A percentile compares a stretch with the other conserved stretches of the same genome.
Evolutionary conservation across 2,888 invertebrate species (phyloP).

Genomic region (Caenorhabditis auriculariae): DNA sequence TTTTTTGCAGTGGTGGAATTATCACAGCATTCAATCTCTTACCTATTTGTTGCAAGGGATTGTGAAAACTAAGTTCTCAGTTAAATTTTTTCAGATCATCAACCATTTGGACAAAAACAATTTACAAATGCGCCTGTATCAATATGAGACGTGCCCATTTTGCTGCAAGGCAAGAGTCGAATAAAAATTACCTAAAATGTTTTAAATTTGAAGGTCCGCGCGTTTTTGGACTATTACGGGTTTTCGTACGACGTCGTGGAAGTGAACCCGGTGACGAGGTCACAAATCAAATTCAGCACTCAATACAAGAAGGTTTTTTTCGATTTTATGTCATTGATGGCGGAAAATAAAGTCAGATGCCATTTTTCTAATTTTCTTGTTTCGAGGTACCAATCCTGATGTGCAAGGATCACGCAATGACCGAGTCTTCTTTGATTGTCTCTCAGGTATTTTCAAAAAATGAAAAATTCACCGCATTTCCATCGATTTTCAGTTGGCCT

Average conservation of each 20-base stretch:
- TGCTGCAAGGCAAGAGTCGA: conserved; percentile 50
- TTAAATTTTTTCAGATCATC: conserved; percentile 36
- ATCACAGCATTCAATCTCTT: not conserved
- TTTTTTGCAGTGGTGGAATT: not conserved
- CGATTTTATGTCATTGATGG: conserved; percentile 5
- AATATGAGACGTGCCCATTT: conserved; percentile 84
- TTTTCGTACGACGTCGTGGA: conserved; percentile 93
- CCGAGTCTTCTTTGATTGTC: conserved; percentile 91
- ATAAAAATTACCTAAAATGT: not conserved
- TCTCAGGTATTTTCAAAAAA: conserved; percentile 67
- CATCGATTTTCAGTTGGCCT: conserved; percentile 71
- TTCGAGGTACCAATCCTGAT: conserved; percentile 55
- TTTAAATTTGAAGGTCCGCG: conserved; percentile 68
- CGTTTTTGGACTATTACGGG: conserved; percentile 86
- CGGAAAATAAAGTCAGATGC: not conserved
- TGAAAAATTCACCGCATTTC: not conserved
- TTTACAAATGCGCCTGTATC: conserved; percentile 83
- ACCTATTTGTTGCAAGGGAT: not conserved
- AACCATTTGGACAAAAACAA: conserved; percentile 53
- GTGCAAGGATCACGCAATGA: conserved; percentile 71
- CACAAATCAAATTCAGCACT: conserved; percentile 85
- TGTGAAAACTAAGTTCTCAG: not conserved
- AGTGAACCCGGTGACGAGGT: conserved; percentile 90
- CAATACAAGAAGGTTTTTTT: conserved; percentile 91
- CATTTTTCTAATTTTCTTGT: not conserved